phyloP scores from a whole-genome alignment of 37 sponge, comb jelly and placozoan species.

The Ephydatia muelleri region DNA sequence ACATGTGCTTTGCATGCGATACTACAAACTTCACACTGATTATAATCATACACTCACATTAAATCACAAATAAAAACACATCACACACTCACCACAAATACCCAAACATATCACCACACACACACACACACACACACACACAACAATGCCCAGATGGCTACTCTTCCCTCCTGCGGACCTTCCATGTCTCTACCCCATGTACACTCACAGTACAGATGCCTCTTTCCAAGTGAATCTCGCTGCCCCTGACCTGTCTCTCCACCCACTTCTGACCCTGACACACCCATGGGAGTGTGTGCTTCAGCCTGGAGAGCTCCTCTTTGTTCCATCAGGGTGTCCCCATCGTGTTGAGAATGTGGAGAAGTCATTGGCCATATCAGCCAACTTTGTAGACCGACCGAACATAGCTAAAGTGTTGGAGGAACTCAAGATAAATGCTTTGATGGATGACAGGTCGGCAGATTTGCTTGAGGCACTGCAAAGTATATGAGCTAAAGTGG shows the following conservation, averaged over 20 bases:
- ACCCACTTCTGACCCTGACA: conserved; percentile 64
- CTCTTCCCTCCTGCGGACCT: conserved; percentile 75
- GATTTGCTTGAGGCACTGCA: conserved; percentile 45
- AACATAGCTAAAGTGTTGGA: conserved; percentile 54
- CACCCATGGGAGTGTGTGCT: conserved; percentile 62
- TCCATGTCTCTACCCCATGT: conserved; percentile 56
- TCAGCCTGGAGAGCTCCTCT: conserved; percentile 76
- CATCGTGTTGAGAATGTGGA: conserved; percentile 80
- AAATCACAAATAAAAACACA: not conserved
- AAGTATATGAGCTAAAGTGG: not conserved
- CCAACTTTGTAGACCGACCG: conserved; percentile 72
- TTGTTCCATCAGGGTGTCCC: conserved; percentile 81
- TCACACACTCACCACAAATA: not conserved
- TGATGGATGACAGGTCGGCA: conserved; percentile 42
- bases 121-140: too few species aligned
- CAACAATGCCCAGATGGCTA: conserved; percentile 55
- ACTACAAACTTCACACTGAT: too few species aligned
- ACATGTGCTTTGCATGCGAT: too few species aligned
- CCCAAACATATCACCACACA: not conserved
- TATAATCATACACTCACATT: too few species aligned
- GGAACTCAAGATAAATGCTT: conserved; percentile 46
- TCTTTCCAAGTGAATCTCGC: conserved; percentile 51
- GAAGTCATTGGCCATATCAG: conserved; percentile 76
- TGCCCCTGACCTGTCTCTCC: conserved; percentile 9
- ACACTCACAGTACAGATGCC: conserved; percentile 56